A percentile compares a stretch with the other conserved stretches of the same genome.
phyloP scores from a whole-genome alignment of 2,113 vertebrate species.

The Pongo pygmaeus region DNA sequence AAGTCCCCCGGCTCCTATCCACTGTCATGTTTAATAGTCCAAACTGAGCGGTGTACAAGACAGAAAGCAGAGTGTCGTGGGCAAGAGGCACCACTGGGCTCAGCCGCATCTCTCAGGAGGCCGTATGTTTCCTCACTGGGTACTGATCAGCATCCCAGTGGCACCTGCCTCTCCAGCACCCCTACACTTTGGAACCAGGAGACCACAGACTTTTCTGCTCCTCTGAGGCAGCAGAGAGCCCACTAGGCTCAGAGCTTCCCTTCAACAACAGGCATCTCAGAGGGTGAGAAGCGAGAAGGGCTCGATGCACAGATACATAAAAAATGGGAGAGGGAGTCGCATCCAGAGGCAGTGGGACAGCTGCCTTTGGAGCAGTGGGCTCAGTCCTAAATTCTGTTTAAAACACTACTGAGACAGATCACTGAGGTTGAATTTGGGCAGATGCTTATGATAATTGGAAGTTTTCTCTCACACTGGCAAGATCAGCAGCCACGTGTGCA shows the following conservation, averaged over 20 bases:
- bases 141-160: neutral
- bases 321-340: neutral
- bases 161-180: neutral
- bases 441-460: neutral
- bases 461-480: neutral
- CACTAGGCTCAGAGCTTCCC: neutral
- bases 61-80: neutral
- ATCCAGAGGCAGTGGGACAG: neutral
- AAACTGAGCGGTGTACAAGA: neutral
- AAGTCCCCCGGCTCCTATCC: neutral
- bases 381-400: neutral
- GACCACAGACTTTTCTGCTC: neutral
- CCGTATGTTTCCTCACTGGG: neutral
- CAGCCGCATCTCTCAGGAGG: neutral
- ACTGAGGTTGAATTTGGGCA: neutral
- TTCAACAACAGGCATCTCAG: neutral
- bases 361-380: neutral
- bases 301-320: neutral
- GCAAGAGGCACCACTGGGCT: neutral
- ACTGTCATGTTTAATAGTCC: neutral
- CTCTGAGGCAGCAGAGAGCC: neutral
- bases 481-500: neutral
- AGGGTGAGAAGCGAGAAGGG: neutral
- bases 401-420: neutral
- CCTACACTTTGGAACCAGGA: neutral